A percentile compares a stretch with the other conserved stretches of the same genome.
Evolutionary conservation across 2,797 vertebrate species (phyloP).

Genomic region (Onychomys torridus): DNA sequence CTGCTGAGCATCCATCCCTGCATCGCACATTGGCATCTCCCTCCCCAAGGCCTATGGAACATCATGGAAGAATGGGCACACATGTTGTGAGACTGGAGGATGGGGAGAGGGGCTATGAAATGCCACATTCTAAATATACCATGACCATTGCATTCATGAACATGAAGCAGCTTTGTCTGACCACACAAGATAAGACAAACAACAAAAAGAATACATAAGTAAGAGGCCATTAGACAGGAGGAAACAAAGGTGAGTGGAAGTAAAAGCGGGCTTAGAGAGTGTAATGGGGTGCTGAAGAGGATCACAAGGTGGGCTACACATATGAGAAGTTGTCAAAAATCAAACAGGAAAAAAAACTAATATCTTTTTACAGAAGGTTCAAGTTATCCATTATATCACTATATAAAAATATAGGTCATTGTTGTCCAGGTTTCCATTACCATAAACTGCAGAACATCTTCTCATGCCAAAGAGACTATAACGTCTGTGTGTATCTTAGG

Average conservation of each 20-base stretch:
- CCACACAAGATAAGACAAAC: not conserved
- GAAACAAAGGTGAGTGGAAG: not conserved
- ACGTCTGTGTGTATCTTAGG: accelerated
- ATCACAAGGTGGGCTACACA: not conserved
- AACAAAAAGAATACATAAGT: not conserved
- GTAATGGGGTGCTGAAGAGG: not conserved
- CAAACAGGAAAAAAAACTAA: not conserved
- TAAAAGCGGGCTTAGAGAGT: no score
- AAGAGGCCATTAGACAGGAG: not conserved
- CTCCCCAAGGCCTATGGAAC: not conserved
- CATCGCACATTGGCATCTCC: no score
- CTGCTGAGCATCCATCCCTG: not conserved
- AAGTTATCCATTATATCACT: not conserved
- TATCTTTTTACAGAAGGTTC: no score
- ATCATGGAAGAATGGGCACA: not conserved
- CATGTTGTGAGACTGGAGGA: not conserved
- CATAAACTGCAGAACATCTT: not conserved
- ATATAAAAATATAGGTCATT: not conserved
- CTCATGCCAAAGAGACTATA: not conserved
- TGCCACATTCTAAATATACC: not conserved
- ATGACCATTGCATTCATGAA: not conserved
- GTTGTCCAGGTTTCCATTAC: not conserved
- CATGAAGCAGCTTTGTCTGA: not conserved
- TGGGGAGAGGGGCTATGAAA: not conserved
- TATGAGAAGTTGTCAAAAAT: no score